Percentiles rank a stretch among this genome's conserved stretches.
These are phyloP conservation scores for Portunus trituberculatus DNA, from an alignment of 1,140 invertebrate genomes.

Conservation along the genomic window DNA sequence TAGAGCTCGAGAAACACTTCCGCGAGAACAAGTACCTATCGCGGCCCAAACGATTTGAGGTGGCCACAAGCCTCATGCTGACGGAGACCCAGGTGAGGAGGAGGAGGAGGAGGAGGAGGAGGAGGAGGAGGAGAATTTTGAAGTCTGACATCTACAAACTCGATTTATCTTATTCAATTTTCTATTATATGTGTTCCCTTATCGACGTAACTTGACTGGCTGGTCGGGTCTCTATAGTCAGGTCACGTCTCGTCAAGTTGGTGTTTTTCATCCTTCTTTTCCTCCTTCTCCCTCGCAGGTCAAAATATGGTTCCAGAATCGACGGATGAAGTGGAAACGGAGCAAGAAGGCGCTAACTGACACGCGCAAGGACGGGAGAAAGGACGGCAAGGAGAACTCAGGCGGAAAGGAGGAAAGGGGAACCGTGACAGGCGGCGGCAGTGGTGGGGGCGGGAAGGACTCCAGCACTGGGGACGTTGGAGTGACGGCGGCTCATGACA, in stretches of 20 bases:
- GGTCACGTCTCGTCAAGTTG: neutral
- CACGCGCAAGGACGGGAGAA: constrained; percentile 67
- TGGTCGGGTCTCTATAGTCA: neutral
- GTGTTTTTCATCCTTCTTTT: neutral
- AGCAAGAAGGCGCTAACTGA: constrained; percentile 89
- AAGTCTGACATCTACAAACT: too few relatives aligned
- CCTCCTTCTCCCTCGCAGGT: constrained; percentile 84
- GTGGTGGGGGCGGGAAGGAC: constrained; percentile 39
- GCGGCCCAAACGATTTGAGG: constrained; percentile 98
- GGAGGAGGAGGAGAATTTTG: neutral
- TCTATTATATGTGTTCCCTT: too few relatives aligned
- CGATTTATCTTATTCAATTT: too few relatives aligned
- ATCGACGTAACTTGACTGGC: too few relatives aligned
- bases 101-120: constrained; percentile 7
- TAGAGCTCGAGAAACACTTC: constrained; percentile 99
- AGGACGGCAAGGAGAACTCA: constrained; percentile 72
- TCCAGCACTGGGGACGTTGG: neutral
- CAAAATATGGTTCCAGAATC: constrained; percentile 98
- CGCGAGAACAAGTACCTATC: constrained; percentile 99
- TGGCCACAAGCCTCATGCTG: constrained; percentile 97
- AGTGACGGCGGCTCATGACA: constrained; percentile 51
- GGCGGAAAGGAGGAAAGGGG: constrained; percentile 41
- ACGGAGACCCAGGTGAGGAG: constrained; percentile 96
- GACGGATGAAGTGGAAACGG: constrained; percentile 97
- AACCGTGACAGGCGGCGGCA: constrained; percentile 23